Evolutionary conservation across 2,888 invertebrate species (phyloP), one percentile per base, ranked within the genome.

Genomic region (Junonia oenone): DNA sequence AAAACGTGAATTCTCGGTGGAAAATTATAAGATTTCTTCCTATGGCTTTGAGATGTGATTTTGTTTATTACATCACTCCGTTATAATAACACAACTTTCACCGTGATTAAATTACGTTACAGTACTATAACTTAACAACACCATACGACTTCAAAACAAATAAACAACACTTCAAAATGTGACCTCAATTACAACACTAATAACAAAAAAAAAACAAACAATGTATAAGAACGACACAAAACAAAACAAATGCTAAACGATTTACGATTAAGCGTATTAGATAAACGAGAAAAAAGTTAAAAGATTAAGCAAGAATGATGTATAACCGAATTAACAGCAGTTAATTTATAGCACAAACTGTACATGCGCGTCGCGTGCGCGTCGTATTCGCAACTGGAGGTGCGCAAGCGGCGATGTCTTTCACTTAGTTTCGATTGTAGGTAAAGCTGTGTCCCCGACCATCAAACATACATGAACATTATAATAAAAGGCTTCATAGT

Each of bases 331-430:
- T 56, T 37, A 57, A 62, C 58, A 57, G 48, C 43, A 51, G 61
- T 59, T 57, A 63, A 61, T 59, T 51, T 51, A n/a, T n/a, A 61
- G 54, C 62, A 61, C 61, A 57, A 43, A 59, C 61, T 50, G 59
- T 54, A 59, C 63, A 72, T 81, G 78, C 79, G 83, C 76, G 80
- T 75, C 68, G 75, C 81, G 69, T 70, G 70, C 83, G 76, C 77
- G 76, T 68, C 77, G 80, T 70, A 68, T 75, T 76, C 71, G 75
- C 78, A 76, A 85, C 83, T 81, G 78, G n/a, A n/a, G n/a, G 63
- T 67, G 67, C 70, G 74, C 73, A 66, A 66, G 70, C 78, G 75
- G 72, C 70, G 63, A 61, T 67, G 70, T 88, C 88, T 87, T 87
- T 88, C 88, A 84, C 88, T 83, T 78, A 69, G 55, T 60, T 60